phyloP scores from a whole-genome alignment of 2,888 invertebrate genomes.

The Xestia ashworthii region DNA sequence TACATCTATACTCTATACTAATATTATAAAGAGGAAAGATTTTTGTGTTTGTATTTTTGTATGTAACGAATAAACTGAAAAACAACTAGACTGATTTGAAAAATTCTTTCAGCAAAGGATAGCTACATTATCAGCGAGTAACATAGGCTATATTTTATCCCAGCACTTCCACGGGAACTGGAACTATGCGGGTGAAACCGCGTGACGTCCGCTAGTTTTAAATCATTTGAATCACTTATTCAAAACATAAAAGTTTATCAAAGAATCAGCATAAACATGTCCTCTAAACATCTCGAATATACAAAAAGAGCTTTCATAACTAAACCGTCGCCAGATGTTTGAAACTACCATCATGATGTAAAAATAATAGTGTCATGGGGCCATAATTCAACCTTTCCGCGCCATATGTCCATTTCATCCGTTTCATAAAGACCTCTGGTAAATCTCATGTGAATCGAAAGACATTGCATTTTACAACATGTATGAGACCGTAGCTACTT shows the following conservation, averaged over 20 bases:
- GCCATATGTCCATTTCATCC: constrained; percentile 2
- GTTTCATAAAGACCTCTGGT: background rate
- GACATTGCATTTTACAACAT: background rate
- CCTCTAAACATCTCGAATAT: too few relatives aligned
- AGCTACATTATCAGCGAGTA: too few relatives aligned
- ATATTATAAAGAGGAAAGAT: too few relatives aligned
- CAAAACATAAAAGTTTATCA: background rate
- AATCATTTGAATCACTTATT: background rate
- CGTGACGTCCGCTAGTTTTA: too few relatives aligned
- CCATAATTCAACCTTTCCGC: constrained; percentile 13
- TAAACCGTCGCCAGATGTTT: constrained; percentile 31
- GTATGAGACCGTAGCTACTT: background rate
- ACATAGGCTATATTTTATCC: too few relatives aligned
- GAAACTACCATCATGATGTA: constrained; percentile 24
- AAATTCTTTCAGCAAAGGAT: too few relatives aligned
- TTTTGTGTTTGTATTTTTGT: too few relatives aligned
- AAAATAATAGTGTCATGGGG: constrained; percentile 42
- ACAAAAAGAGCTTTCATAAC: background rate
- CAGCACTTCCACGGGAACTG: too few relatives aligned
- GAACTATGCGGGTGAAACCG: too few relatives aligned
- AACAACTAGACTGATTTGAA: too few relatives aligned
- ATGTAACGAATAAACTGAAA: too few relatives aligned
- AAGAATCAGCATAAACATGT: background rate
- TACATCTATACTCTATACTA: too few relatives aligned
- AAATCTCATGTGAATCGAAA: background rate